These are phyloP conservation scores for Cryptosula pallasiana DNA, from an alignment of 2,888 invertebrate species.

Conservation along the genomic window DNA sequence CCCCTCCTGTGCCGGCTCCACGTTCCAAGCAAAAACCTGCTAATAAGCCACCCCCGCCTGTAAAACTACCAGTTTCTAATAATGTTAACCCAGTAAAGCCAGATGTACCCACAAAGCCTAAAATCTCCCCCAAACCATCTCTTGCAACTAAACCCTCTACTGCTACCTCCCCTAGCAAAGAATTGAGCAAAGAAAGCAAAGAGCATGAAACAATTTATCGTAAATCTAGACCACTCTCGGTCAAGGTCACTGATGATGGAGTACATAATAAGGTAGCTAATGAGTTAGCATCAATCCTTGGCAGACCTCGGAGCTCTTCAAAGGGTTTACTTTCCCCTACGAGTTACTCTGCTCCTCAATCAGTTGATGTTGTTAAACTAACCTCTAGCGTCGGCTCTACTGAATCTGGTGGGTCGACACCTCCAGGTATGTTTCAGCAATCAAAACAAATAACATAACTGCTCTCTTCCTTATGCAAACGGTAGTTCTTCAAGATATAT, in stretches of 20 bases:
- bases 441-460: not conserved
- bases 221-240: not conserved
- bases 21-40: not conserved
- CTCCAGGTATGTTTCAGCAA: conserved; percentile 2
- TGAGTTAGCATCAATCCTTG: conserved; percentile 6
- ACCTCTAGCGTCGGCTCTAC: no score
- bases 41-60: not conserved
- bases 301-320: not conserved
- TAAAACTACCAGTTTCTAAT: not conserved
- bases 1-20: not conserved
- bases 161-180: not conserved
- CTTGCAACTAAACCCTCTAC: not conserved
- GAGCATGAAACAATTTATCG: not conserved
- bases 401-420: no score
- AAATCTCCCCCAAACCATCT: not conserved
- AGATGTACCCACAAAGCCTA: not conserved
- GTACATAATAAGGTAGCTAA: conserved; percentile 13
- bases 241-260: not conserved
- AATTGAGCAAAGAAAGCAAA: not conserved
- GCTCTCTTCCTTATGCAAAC: no score
- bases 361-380: no score
- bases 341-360: not conserved
- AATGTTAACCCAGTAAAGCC: not conserved
- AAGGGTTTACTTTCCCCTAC: conserved; percentile 14
- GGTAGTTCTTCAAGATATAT: no score